Conservation (phyloP, 2,113 vertebrate species). For the Lagenorhynchus albirostris region DNA sequence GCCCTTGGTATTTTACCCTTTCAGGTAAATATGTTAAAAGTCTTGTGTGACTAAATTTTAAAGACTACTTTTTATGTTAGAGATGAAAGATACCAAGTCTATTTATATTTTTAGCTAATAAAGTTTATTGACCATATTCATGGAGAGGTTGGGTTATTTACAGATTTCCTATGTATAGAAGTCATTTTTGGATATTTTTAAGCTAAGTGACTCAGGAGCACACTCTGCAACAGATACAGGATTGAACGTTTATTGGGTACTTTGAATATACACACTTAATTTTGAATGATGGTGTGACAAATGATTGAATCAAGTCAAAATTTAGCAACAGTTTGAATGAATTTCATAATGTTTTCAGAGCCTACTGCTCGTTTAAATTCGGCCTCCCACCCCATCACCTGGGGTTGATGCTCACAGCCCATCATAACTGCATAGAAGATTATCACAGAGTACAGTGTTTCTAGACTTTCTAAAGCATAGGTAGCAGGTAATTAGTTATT, state of each 20-base stretch:
- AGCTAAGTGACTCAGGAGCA: not conserved
- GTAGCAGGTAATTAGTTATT: not conserved
- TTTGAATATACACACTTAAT: not conserved
- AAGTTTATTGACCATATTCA: not conserved
- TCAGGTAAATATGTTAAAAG: not conserved
- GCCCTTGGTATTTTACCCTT: not conserved
- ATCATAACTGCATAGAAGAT: not conserved
- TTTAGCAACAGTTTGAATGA: slow-evolving; percentile 34
- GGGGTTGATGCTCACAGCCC: not conserved
- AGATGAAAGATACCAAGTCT: not conserved
- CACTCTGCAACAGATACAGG: not conserved
- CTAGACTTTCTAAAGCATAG: slow-evolving; percentile 19
- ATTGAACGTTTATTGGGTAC: not conserved
- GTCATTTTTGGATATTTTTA: not conserved
- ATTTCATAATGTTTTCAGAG: slow-evolving; percentile 33
- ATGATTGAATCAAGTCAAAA: slow-evolving; percentile 30
- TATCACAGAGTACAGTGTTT: not conserved
- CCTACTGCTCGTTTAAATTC: not conserved
- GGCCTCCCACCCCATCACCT: not conserved
- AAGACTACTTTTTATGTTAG: not conserved
- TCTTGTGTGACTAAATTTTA: not conserved
- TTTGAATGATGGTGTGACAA: slow-evolving; percentile 19
- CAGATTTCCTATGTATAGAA: not conserved
- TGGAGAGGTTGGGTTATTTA: not conserved
- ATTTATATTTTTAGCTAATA: not conserved